These are phyloP conservation scores for Phyllotis vaccarum DNA, from an alignment of 2,797 vertebrate genomes.

Conservation along the genomic window DNA sequence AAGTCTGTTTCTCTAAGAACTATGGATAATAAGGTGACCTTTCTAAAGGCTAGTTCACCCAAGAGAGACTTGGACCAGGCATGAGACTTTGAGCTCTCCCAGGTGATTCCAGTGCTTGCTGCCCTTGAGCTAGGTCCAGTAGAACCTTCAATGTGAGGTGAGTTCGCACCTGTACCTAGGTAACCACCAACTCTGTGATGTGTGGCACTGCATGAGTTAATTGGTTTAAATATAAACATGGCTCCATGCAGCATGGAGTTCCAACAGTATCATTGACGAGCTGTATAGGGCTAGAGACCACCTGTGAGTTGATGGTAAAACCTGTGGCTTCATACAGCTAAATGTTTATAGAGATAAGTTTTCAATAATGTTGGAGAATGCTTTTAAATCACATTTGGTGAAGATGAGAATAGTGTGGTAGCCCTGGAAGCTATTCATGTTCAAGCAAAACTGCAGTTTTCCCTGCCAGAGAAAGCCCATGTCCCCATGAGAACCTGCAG, in stretches of 20 bases:
- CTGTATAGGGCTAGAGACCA: background rate
- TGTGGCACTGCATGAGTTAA: background rate
- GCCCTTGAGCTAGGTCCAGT: fast-evolving
- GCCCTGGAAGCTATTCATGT: background rate
- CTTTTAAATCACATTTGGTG: background rate
- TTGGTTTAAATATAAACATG: background rate
- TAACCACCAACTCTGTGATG: background rate
- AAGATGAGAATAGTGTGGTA: background rate
- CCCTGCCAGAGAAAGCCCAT: background rate
- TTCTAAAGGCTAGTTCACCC: background rate
- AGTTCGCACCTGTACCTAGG: too few relatives aligned
- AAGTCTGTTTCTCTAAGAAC: background rate
- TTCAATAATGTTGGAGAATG: background rate
- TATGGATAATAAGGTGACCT: background rate
- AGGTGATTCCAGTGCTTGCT: background rate
- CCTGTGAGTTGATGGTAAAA: background rate
- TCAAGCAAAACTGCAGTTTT: background rate
- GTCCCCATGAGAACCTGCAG: background rate
- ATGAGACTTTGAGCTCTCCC: background rate
- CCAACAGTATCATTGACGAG: background rate
- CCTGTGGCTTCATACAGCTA: background rate
- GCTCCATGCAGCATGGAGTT: background rate
- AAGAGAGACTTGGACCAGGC: background rate
- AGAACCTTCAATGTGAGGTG: background rate
- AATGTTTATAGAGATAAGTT: background rate